phyloP scores from a whole-genome alignment of 2,113 vertebrate genomes.

The Eretmochelys imbricata region DNA sequence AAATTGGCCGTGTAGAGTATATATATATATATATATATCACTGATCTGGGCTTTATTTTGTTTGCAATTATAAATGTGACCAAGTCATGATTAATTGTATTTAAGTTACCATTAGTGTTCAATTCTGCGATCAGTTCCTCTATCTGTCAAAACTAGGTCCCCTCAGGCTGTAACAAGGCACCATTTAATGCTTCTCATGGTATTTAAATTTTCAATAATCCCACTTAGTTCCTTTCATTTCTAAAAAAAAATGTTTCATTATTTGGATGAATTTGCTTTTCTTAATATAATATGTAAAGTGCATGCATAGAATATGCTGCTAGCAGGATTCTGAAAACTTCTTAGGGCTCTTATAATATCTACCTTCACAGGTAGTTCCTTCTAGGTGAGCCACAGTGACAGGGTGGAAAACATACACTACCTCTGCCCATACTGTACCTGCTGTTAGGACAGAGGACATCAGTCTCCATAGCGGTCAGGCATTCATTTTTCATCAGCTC shows the following conservation, averaged over 20 bases:
- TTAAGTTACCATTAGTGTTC: not conserved
- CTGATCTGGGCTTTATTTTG: not conserved
- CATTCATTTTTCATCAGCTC: not conserved
- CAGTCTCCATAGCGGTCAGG: not conserved
- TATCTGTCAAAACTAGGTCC: not conserved
- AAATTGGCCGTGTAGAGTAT: not conserved
- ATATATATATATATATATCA: not conserved
- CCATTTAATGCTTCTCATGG: not conserved
- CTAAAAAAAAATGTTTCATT: not conserved
- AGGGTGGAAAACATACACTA: not conserved
- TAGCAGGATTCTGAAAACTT: not conserved
- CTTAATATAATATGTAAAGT: not conserved
- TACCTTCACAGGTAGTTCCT: not conserved
- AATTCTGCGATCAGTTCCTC: not conserved
- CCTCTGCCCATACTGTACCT: not conserved
- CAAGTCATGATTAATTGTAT: not conserved
- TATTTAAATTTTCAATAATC: not conserved
- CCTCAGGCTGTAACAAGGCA: not conserved
- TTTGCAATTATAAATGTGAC: not conserved
- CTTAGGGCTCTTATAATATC: not conserved
- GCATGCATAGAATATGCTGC: not conserved
- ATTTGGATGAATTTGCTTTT: not conserved
- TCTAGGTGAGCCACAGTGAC: not conserved
- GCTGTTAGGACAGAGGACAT: not conserved
- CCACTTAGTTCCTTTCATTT: not conserved